Evolutionary conservation across 1,140 invertebrate species (phyloP), one percentile per base, ranked within the genome.

Genomic region (Penaeus chinensis): DNA sequence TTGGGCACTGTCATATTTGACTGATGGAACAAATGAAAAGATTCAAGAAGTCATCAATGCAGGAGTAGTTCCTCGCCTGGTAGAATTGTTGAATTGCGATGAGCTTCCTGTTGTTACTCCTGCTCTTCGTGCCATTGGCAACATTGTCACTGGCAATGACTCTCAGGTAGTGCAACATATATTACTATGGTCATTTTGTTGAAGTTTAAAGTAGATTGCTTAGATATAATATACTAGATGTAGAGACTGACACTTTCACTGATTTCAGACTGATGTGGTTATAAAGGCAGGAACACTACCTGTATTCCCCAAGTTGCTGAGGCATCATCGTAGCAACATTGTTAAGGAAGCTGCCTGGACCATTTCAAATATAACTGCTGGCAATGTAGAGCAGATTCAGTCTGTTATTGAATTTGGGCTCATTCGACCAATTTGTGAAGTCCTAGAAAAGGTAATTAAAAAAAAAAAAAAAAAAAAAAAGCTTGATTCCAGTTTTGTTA

Each of bases 1-100:
- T 91, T 99, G 98, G 98, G 97, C 98, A 0, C 93, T 99, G 24
- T 99, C 98, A 0, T 99, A 99, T 92, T 93, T 99, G 8, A 98
- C 97, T 5, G 98, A 99, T 93, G 97, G 97, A 4, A 95, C 96
- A 1, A 98, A 99, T 92, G 96, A 98, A 54, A 97, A 97, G 91
- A 99, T 99, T 91, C 97, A 94, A 88, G 96, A 92, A 94, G 96
- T 97, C 1, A 94, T 97, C 13, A 94, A 95, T 42, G 93, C 94
- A 18, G 94, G 95, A 20, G 93, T 97, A 65, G 95, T 99, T 27
- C 94, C 95, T 0, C 94, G 94, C 47, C 93, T 99, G 10, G 95
- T 98, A 0, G 93, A 95, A 65, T 92, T 99, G 7, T 92, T 99
- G 18, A 93, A 94, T 76, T 95, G 95, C 90, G 92, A 94, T 47